Conservation (phyloP, 1,140 invertebrate genomes). For the Zeugodacus cucurbitae region DNA sequence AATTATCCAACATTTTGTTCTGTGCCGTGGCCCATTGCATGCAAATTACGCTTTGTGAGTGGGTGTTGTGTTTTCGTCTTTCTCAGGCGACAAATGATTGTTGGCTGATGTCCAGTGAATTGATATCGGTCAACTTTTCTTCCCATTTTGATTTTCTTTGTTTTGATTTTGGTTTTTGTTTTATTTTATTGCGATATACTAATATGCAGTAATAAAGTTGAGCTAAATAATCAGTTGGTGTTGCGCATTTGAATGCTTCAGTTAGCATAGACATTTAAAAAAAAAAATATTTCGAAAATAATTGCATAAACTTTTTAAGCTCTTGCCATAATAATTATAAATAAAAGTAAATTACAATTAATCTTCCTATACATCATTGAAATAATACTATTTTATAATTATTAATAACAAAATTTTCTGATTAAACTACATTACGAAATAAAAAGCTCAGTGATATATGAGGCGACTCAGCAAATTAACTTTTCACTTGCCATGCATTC, state of each 20-base stretch:
- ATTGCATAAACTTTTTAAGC: too few species aligned
- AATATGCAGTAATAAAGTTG: too few species aligned
- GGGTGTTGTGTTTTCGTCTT: not conserved
- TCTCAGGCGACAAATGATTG: not conserved
- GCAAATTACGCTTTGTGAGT: not conserved
- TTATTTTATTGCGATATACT: not conserved
- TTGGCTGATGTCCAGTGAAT: not conserved
- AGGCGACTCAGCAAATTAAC: not conserved
- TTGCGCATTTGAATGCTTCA: too few species aligned
- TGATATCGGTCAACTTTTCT: not conserved
- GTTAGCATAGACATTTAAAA: too few species aligned
- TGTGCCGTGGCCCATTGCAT: not conserved
- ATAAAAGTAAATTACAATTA: too few species aligned
- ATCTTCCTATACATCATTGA: too few species aligned
- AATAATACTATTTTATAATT: too few species aligned
- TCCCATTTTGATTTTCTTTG: too few species aligned
- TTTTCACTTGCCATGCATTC: not conserved
- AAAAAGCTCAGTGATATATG: not conserved
- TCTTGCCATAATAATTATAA: too few species aligned
- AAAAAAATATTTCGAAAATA: too few species aligned
- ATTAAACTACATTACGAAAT: not conserved
- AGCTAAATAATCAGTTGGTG: too few species aligned
- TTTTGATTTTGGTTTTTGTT: not conserved
- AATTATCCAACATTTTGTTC: constrained; percentile 9
- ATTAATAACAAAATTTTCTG: too few species aligned